Evolutionary conservation across 2,888 invertebrate genomes (phyloP).

Genomic region (Leptarthrus brevirostris): DNA sequence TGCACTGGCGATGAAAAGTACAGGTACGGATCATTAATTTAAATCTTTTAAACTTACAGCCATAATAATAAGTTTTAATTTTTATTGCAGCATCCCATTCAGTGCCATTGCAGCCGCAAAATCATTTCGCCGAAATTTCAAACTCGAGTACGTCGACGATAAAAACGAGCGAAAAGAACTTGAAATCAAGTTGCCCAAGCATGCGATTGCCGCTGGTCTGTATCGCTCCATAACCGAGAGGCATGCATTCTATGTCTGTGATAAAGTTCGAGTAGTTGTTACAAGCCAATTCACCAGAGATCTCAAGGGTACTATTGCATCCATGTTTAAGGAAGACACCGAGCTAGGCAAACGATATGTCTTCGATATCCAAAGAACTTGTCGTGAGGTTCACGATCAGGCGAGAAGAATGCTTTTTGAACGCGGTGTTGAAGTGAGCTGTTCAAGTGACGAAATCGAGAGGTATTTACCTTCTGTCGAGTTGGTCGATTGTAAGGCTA

Average conservation of each 20-base stretch:
- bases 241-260: slow-evolving; percentile 93
- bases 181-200: slow-evolving; percentile 84
- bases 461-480: slow-evolving; percentile 57
- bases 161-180: slow-evolving; percentile 75
- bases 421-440: slow-evolving; percentile 63
- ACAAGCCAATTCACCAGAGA: slow-evolving; percentile 90
- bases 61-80: background rate
- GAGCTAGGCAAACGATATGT: slow-evolving; percentile 89
- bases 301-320: slow-evolving; percentile 89
- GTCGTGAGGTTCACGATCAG: slow-evolving; percentile 90
- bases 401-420: slow-evolving; percentile 80
- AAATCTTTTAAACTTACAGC: background rate
- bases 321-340: slow-evolving; percentile 90
- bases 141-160: slow-evolving; percentile 79
- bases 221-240: slow-evolving; percentile 91
- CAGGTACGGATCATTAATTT: slow-evolving; percentile 57
- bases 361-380: slow-evolving; percentile 89
- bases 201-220: slow-evolving; percentile 82
- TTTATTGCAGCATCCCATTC: slow-evolving; percentile 77
- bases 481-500: slow-evolving; percentile 57
- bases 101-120: slow-evolving; percentile 84
- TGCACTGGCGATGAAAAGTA: slow-evolving; percentile 76
- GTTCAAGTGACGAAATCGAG: slow-evolving; percentile 57
- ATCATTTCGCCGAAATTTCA: slow-evolving; percentile 79
- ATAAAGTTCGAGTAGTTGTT: slow-evolving; percentile 88